Percentiles rank a stretch among this genome's conserved stretches.
phyloP scores from a whole-genome alignment of 2,888 invertebrate genomes.

The Emmelina monodactyla region DNA sequence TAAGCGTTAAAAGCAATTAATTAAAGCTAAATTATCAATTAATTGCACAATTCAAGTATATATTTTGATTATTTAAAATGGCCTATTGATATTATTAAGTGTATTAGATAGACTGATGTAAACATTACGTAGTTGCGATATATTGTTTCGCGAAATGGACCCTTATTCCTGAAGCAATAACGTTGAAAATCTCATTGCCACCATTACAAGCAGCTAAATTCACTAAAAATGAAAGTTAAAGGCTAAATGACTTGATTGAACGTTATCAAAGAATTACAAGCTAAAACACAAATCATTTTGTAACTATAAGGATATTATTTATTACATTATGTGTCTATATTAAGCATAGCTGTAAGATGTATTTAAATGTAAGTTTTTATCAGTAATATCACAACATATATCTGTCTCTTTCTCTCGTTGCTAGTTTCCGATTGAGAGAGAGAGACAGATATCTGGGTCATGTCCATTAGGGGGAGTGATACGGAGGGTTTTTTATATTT shows the following conservation, averaged over 20 bases:
- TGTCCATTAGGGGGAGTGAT: constrained; percentile 60
- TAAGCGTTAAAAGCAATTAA: no score
- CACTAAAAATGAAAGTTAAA: background rate
- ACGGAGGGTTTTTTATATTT: constrained; percentile 59
- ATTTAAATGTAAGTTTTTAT: constrained; percentile 57
- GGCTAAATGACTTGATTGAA: background rate
- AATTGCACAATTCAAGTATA: no score
- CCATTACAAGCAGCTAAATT: background rate
- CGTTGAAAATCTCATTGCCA: background rate
- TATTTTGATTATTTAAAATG: no score
- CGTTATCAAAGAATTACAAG: no score
- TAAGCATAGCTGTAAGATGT: constrained; percentile 36
- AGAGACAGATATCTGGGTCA: constrained; percentile 32
- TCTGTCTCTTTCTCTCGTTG: constrained; percentile 28
- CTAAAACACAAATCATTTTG: background rate
- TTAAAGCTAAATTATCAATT: no score
- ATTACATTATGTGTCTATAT: constrained; percentile 58
- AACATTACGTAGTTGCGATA: background rate
- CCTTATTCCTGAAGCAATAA: background rate
- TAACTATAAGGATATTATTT: constrained; percentile 44
- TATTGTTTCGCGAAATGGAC: background rate
- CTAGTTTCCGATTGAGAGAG: constrained; percentile 24
- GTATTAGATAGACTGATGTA: constrained; percentile 1
- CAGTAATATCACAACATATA: constrained; percentile 46
- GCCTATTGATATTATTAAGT: background rate